Evolutionary conservation across 2,888 invertebrate genomes (phyloP).

Genomic region (Caenorhabditis drosophilae): DNA sequence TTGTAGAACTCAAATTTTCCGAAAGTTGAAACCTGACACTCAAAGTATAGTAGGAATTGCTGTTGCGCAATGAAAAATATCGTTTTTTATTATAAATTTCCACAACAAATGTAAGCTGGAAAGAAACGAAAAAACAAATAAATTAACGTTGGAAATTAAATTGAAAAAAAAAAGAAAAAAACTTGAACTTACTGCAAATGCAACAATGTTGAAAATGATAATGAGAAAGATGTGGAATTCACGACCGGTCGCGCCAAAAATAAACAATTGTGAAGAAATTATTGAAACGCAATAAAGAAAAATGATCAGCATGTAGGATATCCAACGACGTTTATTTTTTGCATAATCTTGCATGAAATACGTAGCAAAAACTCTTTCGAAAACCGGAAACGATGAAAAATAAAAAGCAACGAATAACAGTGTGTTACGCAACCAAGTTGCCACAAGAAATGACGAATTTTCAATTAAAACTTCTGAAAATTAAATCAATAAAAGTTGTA

Average conservation of each 20-base stretch:
- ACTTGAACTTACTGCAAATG: slow-evolving; percentile 45
- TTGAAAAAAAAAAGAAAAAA: too few relatives aligned
- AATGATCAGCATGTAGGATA: slow-evolving; percentile 35
- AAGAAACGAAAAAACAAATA: neutral
- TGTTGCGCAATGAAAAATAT: slow-evolving; percentile 13
- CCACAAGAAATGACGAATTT: slow-evolving; percentile 17
- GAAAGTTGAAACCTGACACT: slow-evolving; percentile 22
- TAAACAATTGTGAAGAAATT: slow-evolving; percentile 32
- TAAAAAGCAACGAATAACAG: slow-evolving; percentile 45
- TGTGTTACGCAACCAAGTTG: slow-evolving; percentile 35
- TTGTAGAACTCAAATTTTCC: slow-evolving; percentile 22
- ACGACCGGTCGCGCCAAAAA: slow-evolving; percentile 20
- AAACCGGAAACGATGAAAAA: slow-evolving; percentile 41
- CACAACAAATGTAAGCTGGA: slow-evolving; percentile 24
- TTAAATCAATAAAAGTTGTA: too few relatives aligned
- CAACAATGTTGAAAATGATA: slow-evolving; percentile 24
- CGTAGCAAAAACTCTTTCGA: slow-evolving; percentile 43
- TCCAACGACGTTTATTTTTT: slow-evolving; percentile 35
- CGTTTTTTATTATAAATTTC: slow-evolving; percentile 19
- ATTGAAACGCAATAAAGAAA: too few relatives aligned
- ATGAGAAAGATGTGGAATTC: slow-evolving; percentile 23
- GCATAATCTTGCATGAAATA: slow-evolving; percentile 40
- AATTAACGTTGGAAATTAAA: too few relatives aligned
- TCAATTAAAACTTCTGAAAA: slow-evolving; percentile 17
- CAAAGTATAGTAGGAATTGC: slow-evolving; percentile 8